A percentile compares a stretch with the other conserved stretches of the same genome.
Conservation (phyloP, 2,113 vertebrate genomes). For the Brachyistius frenatus region DNA sequence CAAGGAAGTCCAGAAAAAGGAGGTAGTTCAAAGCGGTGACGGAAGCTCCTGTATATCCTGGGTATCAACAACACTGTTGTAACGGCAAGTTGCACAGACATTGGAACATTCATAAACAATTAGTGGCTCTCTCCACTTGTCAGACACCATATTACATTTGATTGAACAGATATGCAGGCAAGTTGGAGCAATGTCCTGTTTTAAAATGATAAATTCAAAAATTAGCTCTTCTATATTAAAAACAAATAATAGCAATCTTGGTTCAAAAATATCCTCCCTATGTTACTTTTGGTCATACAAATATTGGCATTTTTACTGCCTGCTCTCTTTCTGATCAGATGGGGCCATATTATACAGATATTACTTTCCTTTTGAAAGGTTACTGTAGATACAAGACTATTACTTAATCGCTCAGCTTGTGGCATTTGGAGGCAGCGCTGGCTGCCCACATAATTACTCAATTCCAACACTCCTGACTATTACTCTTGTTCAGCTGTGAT, state of each 20-base stretch:
- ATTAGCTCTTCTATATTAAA: background rate
- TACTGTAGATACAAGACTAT: constrained; percentile 75
- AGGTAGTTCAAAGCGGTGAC: background rate
- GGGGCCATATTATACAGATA: constrained; percentile 58
- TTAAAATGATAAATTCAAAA: background rate
- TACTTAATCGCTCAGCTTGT: constrained; percentile 79
- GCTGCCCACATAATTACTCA: constrained; percentile 76
- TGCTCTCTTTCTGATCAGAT: constrained; percentile 36
- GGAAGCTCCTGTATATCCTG: background rate
- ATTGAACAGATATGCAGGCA: background rate
- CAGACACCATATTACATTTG: background rate
- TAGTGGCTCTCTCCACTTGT: background rate
- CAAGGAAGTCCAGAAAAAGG: constrained; percentile 18
- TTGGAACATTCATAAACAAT: background rate
- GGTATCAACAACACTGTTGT: background rate
- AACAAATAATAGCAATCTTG: background rate
- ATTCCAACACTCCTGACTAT: constrained; percentile 71
- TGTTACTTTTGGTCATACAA: background rate
- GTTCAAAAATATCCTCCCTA: background rate
- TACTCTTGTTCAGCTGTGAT: constrained; percentile 72
- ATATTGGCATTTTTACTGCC: constrained; percentile 5
- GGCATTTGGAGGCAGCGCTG: constrained; percentile 72
- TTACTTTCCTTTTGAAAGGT: constrained; percentile 73
- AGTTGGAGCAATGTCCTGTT: background rate
- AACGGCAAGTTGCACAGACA: background rate